These are phyloP conservation scores for Psittacula derbiana DNA, from an alignment of 2,797 vertebrate genomes.

Conservation along the genomic window DNA sequence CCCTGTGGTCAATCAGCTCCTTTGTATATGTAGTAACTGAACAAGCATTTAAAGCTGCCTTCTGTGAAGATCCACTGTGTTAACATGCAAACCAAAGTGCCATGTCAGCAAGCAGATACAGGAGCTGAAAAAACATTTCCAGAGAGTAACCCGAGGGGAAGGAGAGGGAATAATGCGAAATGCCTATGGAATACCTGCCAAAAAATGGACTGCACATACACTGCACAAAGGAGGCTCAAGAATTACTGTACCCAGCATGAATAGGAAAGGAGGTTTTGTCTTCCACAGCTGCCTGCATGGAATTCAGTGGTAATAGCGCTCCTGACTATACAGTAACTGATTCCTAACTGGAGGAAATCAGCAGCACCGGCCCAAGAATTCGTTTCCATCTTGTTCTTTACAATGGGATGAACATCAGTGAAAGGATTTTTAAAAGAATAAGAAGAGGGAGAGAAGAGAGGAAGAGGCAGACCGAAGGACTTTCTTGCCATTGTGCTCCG, in stretches of 20 bases:
- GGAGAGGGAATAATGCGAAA: constrained; percentile 25
- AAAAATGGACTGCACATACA: constrained; percentile 12
- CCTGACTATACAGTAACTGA: neutral
- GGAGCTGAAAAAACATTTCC: constrained; percentile 30
- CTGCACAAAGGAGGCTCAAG: constrained; percentile 7
- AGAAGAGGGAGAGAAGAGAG: neutral
- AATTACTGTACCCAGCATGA: constrained; percentile 11
- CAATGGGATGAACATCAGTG: neutral
- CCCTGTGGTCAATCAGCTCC: neutral
- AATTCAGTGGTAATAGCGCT: constrained; percentile 8
- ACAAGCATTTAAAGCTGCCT: constrained; percentile 33
- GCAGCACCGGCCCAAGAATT: constrained; percentile 5
- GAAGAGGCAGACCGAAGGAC: neutral
- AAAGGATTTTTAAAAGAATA: neutral
- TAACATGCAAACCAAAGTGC: constrained; percentile 35
- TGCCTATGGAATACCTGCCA: constrained; percentile 38
- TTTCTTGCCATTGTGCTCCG: constrained; percentile 10
- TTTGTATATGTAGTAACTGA: neutral
- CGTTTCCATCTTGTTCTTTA: neutral
- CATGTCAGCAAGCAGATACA: constrained; percentile 35
- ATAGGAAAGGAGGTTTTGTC: constrained; percentile 34
- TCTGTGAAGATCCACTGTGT: constrained; percentile 34
- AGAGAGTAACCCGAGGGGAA: constrained; percentile 7
- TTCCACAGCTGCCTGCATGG: constrained; percentile 25
- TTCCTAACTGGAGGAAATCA: neutral